Base-by-base conservation (phyloP, 2,113 vertebrate species). In the Trogon surrucura region DNA sequence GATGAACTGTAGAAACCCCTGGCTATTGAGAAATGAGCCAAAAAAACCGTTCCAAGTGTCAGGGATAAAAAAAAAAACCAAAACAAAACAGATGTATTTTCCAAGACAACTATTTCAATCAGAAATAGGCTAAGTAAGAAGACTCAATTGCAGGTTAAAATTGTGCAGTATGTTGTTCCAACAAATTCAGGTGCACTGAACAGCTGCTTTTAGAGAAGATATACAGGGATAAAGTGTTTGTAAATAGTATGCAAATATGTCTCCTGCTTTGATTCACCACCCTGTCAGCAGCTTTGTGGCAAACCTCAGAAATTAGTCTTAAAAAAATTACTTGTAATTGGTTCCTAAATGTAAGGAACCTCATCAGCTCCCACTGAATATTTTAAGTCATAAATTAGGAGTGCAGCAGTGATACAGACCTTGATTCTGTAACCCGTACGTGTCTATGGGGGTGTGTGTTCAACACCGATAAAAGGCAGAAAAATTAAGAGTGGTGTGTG, bases 371-470 rank as follows among this genome's bases (percentile, higher is more conserved):
- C 79, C 2, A n/a, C 27, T 38, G 67, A 66, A 30, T 58, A 5
- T 65, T 82, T 91, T 25, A 61, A 82, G 18, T n/a, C 23, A 8
- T 74, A n/a, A 71, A 71, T 79, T 18, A 51, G 25, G 57, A 78
- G 41, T 25, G 29, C 80, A 36, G 2, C 17, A 8, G 56, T 50
- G 60, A 45, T 34, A 13, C 11, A 45, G 54, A 32, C 58, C 64
- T 74, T 30, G n/a, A 16, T 73, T 80, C 44, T 67, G 21, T 58
- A 66, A 54, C 27, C n/a, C 15, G 1, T 18, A 16, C 0, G 0
- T 80, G 20, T 19, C 45, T 13, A 4, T 6, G 27, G 74, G 67
- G 58, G 20, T 60, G 3, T 2, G 10, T n/a, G 15, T 38, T 89
- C 45, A 41, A 16, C 13, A 45, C 7, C 11, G 69, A 10, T 18